Evolutionary conservation across 1,140 invertebrate species (phyloP), one percentile per base, ranked within the genome.

Genomic region (Acromyrmex heyeri): DNA sequence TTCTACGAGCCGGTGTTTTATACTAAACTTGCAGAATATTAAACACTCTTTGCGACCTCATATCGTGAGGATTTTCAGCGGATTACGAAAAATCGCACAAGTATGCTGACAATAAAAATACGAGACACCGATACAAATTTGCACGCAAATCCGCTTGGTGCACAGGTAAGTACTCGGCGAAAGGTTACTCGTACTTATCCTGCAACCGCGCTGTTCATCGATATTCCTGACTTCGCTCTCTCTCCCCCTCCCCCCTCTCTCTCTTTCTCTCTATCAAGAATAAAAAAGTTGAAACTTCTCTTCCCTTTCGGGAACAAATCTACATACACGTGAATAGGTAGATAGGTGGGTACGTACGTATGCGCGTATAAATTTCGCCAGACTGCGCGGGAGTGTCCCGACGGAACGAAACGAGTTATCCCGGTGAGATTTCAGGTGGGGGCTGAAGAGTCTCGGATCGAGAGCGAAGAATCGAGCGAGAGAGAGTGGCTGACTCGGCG

Each of bases 401-500:
- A 14, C 8, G 18, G 69, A 62, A 83, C 55, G 55, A 62, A 48
- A 70, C 38, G 55, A 83, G 24, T 18, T 14, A 73, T 18, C 69
- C 24, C n/a, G 27, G 57, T 24, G 38, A 75, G 55, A 83, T 75
- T 73, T 57, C 6, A 48, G 53, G 55, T 12, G 21, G 16, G 34
- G 30, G 18, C 55, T 8, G 55, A 73, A 75, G 79, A 83, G 79
- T 61, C 69, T 83, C 69, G 24, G 53, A 89, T 83, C 78, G 85
- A 62, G 61, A 64, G 16, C 79, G 44, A 83, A 83, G 72, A 78
- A 70, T 75, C 70, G 70, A 55, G 30, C 21, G 57, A 34, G 34
- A 44, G 57, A 75, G 59, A 27, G 62, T 27, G 55, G 76, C 87
- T 91, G 93, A 93, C 76, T 93, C 92, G 93, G 87, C 90, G 61